Conservation (phyloP, 1,140 invertebrate genomes). For the Adoxophyes honmai region DNA sequence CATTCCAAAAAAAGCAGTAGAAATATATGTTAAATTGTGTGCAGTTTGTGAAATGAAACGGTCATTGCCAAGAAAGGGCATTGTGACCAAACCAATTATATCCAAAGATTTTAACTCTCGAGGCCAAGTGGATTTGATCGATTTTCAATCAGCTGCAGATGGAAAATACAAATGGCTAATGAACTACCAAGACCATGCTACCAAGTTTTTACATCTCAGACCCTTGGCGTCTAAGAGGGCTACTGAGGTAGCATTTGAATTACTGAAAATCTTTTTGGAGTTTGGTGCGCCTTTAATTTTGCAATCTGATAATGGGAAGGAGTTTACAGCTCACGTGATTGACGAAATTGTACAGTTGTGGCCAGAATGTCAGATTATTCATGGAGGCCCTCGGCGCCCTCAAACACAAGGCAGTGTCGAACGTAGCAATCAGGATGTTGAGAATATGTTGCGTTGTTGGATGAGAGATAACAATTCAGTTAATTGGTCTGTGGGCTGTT, state of each 20-base stretch:
- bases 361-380: slow-evolving; percentile 52
- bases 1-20: slow-evolving; percentile 25
- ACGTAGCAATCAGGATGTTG: slow-evolving; percentile 13
- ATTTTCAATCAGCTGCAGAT: slow-evolving; percentile 63
- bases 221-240: slow-evolving; percentile 43
- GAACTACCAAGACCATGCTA: slow-evolving; percentile 71
- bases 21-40: slow-evolving; percentile 25
- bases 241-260: slow-evolving; percentile 31
- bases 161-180: slow-evolving; percentile 65
- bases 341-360: slow-evolving; percentile 49
- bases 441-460: slow-evolving; percentile 14
- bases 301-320: slow-evolving; percentile 49
- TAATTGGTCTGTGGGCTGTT: slow-evolving; percentile 10
- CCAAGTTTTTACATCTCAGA: slow-evolving; percentile 58
- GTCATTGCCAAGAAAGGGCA: slow-evolving; percentile 29
- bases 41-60: slow-evolving; percentile 7
- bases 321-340: slow-evolving; percentile 51
- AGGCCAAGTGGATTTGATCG: slow-evolving; percentile 72
- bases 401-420: slow-evolving; percentile 25
- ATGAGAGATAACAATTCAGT: slow-evolving; percentile 15
- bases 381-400: slow-evolving; percentile 38
- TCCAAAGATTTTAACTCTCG: slow-evolving; percentile 48
- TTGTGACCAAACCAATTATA: slow-evolving; percentile 50
- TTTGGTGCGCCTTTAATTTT: slow-evolving; percentile 53
- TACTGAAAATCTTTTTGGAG: slow-evolving; percentile 44